Base-by-base conservation (phyloP, 2,888 invertebrate species). In the Drosophila demipolita region DNA sequence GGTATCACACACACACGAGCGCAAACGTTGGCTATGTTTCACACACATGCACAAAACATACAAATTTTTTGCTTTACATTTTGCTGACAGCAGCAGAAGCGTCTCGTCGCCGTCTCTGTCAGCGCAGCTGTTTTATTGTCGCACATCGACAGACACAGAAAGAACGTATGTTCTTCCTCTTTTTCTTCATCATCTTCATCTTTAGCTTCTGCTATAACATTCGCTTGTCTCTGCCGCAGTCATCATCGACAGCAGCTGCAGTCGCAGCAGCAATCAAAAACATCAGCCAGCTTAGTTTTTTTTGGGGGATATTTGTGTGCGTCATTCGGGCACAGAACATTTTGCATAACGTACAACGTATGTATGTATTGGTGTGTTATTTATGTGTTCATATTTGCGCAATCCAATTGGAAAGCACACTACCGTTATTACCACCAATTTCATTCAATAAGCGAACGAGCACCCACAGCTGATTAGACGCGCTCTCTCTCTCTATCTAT, bases 361-460 rank as follows among this genome's bases (percentile, higher is more conserved):
- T 36, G 33, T 12, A 53, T 17, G 54, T 63, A 87, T 29, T 29
- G 29, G 20, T n/a, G 38, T 20, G 57, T 60, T 85, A 83, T 83
- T 81, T 66, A 74, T 86, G 75, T 66, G 71, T 71, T 73, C 53
- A 58, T 67, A 76, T 89, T 77, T 89, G 88, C 88, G 86, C 85
- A 89, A 87, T 77, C 72, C 80, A 82, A 82, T 77, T 83, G 73
- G 79, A 82, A 87, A 82, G 90, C 76, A 70, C 76, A 67, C 67
- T 87, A 64, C 88, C 80, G 85, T 87, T 84, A 45, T 45, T 23
- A 23, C 45, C 23, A 89, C 84, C 78, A 72, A 83, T 78, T 84
- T 82, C 85, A 86, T 82, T 82, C 78, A 84, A 81, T 65, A 62
- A 79, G 82, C 73, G 52, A 58, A 68, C 45, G 49, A 53, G 52